Percentiles rank a stretch among this genome's conserved stretches.
Conservation (phyloP, 2,888 invertebrate species). For the Tetanocera ferruginea region DNA sequence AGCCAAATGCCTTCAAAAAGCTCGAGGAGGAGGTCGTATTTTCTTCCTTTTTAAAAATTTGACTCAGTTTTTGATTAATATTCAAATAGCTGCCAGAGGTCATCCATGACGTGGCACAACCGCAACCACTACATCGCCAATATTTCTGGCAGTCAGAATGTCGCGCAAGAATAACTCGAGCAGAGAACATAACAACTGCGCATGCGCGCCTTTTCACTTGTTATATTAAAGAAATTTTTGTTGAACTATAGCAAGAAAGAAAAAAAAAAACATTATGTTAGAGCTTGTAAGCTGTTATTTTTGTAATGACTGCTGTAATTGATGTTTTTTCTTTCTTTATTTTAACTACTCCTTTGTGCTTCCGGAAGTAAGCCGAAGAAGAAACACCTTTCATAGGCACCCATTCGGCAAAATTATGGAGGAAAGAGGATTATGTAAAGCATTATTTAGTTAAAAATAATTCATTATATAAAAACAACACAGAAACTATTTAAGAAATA, state of each 20-base stretch:
- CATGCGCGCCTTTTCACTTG: constrained; percentile 15
- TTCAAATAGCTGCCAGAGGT: background rate
- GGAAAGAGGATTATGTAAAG: too few species aligned
- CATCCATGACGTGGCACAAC: constrained; percentile 1
- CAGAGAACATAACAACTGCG: background rate
- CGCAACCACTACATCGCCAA: background rate
- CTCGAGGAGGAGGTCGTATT: background rate
- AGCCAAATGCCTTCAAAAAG: background rate
- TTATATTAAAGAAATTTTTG: too few species aligned
- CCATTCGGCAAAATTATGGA: too few species aligned
- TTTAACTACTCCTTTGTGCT: background rate
- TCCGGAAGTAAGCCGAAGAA: too few species aligned
- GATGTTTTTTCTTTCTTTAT: background rate
- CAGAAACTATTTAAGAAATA: too few species aligned
- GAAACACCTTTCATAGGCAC: too few species aligned
- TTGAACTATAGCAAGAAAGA: too few species aligned
- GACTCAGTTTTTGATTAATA: background rate
- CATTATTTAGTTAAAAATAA: too few species aligned
- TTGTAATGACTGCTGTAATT: background rate
- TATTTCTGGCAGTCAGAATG: constrained; percentile 12
- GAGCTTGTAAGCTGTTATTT: background rate
- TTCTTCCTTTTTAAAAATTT: background rate
- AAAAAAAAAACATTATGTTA: background rate
- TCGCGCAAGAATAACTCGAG: constrained; percentile 23
- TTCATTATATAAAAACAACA: too few species aligned